Evolutionary conservation across 2,113 vertebrate genomes (phyloP).

Genomic region (Muscicapa adusta): DNA sequence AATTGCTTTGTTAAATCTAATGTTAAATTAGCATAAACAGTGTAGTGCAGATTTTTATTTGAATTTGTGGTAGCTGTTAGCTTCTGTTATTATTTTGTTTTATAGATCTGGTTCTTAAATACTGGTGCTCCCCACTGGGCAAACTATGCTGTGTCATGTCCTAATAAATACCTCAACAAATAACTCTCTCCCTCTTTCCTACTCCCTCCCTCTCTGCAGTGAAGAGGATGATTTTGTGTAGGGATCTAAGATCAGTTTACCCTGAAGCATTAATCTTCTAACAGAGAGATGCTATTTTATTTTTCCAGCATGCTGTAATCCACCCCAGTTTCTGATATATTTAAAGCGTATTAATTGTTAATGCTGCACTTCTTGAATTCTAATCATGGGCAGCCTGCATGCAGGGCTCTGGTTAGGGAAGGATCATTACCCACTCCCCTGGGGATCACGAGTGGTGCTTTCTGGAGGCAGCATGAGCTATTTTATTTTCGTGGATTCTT

Average conservation of each 20-base stretch:
- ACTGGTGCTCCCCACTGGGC: neutral
- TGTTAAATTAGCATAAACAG: neutral
- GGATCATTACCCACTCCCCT: conserved; percentile 60
- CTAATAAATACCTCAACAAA: neutral
- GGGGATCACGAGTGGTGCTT: conserved; percentile 60
- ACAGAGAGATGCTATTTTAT: conserved; percentile 24
- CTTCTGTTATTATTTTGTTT: conserved; percentile 6
- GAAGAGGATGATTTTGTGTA: conserved; percentile 33
- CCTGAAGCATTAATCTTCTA: neutral
- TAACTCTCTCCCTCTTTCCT: neutral
- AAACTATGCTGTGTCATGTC: neutral
- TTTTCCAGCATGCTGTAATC: conserved; percentile 57
- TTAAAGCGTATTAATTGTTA: conserved; percentile 71
- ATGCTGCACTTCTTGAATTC: conserved; percentile 68
- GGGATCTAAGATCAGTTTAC: conserved; percentile 19
- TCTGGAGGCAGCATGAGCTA: conserved; percentile 42
- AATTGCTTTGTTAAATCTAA: neutral
- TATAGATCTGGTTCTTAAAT: neutral
- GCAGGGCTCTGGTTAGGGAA: conserved; percentile 50
- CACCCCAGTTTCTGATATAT: conserved; percentile 38
- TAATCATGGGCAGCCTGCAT: conserved; percentile 6
- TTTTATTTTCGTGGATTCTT: conserved; percentile 47
- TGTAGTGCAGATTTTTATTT: neutral
- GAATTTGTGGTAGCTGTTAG: neutral
- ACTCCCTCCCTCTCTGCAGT: neutral